Conservation (phyloP, 2,113 vertebrate genomes). For the Anarrhichthys ocellatus region DNA sequence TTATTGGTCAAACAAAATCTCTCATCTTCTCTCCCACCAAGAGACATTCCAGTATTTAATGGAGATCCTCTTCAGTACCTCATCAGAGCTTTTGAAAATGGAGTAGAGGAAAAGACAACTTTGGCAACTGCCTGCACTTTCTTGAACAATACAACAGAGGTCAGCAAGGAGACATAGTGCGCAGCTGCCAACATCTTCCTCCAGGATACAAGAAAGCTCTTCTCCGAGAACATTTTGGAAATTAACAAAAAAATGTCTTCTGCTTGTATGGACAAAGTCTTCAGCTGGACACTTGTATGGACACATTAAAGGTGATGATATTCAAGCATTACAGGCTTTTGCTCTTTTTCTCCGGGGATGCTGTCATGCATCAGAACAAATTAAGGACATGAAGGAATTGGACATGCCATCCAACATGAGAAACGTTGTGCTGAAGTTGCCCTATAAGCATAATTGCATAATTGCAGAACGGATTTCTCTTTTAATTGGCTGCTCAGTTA, state of each 20-base stretch:
- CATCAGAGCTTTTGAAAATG: not conserved
- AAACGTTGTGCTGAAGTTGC: no score
- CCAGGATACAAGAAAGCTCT: not conserved
- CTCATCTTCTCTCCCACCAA: not conserved
- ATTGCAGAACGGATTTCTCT: no score
- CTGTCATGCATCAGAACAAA: no score
- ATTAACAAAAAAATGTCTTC: not conserved
- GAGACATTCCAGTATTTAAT: not conserved
- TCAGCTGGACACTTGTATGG: no score
- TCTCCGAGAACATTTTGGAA: not conserved
- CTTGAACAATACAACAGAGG: not conserved
- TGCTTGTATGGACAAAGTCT: not conserved
- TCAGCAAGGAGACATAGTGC: not conserved
- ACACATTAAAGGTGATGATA: no score
- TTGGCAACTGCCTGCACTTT: not conserved
- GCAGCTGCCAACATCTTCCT: not conserved
- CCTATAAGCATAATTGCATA: no score
- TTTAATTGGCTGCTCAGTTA: no score
- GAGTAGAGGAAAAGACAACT: not conserved
- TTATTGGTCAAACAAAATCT: not conserved
- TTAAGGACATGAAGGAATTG: no score
- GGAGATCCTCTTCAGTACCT: not conserved
- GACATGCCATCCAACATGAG: no score
- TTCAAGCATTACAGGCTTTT: no score
- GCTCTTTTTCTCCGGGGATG: no score